phyloP scores from a whole-genome alignment of 2,888 invertebrate species.

The Pandemis heparana region DNA sequence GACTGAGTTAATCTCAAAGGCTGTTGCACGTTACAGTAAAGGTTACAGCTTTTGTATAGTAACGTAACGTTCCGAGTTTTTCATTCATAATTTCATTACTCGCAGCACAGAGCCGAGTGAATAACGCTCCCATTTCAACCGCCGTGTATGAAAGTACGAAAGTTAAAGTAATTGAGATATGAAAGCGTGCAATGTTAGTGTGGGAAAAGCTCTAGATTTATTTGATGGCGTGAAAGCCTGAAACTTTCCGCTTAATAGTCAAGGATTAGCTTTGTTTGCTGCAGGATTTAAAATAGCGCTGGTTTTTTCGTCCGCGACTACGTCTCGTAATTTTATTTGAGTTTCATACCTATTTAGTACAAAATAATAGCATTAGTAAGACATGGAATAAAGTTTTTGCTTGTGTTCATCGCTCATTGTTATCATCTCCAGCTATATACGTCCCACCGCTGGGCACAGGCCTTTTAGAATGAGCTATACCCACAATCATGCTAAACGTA shows the following conservation, averaged over 20 bases:
- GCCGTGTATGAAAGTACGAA: neutral
- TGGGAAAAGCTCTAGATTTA: slow-evolving; percentile 1
- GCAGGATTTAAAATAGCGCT: neutral
- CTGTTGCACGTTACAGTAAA: no score
- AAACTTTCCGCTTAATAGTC: neutral
- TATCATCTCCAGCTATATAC: no score
- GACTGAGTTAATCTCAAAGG: no score
- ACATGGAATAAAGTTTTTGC: no score
- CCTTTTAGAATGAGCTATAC: no score
- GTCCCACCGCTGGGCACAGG: no score
- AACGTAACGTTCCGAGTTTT: neutral
- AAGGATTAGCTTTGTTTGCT: neutral
- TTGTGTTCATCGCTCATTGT: no score
- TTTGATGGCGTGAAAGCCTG: neutral
- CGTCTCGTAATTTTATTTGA: neutral
- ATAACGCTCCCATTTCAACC: neutral
- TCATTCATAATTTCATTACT: neutral
- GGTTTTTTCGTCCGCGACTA: neutral
- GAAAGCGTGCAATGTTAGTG: neutral
- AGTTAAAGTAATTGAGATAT: slow-evolving; percentile 1
- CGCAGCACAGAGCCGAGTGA: neutral
- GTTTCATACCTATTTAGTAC: neutral
- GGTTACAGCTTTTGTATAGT: no score
- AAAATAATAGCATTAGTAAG: no score
- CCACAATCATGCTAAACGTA: no score